Evolutionary conservation across 2,113 vertebrate genomes (phyloP), one percentile per base, ranked within the genome.

Genomic region (Corynorhinus townsendii): DNA sequence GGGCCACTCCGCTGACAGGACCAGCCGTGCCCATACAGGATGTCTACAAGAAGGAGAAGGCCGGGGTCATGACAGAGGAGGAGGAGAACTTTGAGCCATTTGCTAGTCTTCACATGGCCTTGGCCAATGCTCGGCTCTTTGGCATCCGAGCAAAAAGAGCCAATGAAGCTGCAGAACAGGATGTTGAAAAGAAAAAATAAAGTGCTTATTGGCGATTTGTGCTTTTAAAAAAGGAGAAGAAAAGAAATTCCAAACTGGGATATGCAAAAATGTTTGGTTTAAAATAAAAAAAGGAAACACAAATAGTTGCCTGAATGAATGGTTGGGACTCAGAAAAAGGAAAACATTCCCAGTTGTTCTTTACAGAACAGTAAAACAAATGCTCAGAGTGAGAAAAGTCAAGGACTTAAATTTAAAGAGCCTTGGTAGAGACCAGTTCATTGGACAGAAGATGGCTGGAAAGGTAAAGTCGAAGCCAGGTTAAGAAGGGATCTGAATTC

Each of bases 101-200:
- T 0, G 99, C 99, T 98, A 99, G 98, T 96, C 98, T 99, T 97
- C 99, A 99, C 94, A 99, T 99, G 99, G 99, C 99, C 59, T 98
- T 99, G 0, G 98, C 99, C 93, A 99, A 99, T 0, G 99, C 99
- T 86, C 98, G 99, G 62, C 99, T 99, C 54, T 0, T n/a, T 52
- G 97, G 99, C 94, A 99, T 99, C 56, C 99, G 99, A 6, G 99
- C 99, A 9, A 99, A 99, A 97, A 99, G 99, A 72, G 99, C 99
- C 75, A 99, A 99, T 91, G 99, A 99, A 95, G 99, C 99, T 0
- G 99, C 99, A 0, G 99, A 99, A 93, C 99, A 99, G 97, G 99
- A 99, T 0, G 98, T 99, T 93, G 99, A 99, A 40, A 99, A 99
- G 98, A 99, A n/a, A 22, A 99, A 99, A 98, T 99, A 98, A 98